Evolutionary conservation across 2,113 vertebrate species (phyloP).

Genomic region (Gymnobelideus leadbeateri): DNA sequence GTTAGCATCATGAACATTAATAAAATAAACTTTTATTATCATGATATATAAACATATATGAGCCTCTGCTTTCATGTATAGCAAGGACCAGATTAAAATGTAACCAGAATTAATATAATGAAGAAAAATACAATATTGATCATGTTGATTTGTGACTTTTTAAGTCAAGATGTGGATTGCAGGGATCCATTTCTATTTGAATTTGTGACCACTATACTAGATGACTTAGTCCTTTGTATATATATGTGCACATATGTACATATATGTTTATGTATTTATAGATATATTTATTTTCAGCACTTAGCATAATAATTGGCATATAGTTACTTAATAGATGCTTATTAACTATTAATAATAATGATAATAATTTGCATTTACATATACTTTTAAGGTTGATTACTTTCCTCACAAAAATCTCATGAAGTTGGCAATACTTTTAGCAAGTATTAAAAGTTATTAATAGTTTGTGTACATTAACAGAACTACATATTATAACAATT

Average conservation of each 20-base stretch:
- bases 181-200: not conserved
- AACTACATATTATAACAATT: not conserved
- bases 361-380: not conserved
- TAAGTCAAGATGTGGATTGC: not conserved
- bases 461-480: not conserved
- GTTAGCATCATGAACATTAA: not conserved
- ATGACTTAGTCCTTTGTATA: not conserved
- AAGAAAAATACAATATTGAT: not conserved
- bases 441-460: not conserved
- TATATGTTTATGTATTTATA: no score
- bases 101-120: not conserved
- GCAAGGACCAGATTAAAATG: not conserved
- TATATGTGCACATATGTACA: not conserved
- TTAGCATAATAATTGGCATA: not conserved
- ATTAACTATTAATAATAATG: not conserved
- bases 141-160: not conserved
- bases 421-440: not conserved
- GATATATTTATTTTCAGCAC: not conserved
- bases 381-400: not conserved
- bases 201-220: not conserved
- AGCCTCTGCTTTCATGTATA: not conserved
- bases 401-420: not conserved
- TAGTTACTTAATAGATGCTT: no score
- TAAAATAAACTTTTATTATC: not conserved
- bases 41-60: not conserved